phyloP scores from a whole-genome alignment of 2,888 invertebrate species.

The Erannis defoliaria region DNA sequence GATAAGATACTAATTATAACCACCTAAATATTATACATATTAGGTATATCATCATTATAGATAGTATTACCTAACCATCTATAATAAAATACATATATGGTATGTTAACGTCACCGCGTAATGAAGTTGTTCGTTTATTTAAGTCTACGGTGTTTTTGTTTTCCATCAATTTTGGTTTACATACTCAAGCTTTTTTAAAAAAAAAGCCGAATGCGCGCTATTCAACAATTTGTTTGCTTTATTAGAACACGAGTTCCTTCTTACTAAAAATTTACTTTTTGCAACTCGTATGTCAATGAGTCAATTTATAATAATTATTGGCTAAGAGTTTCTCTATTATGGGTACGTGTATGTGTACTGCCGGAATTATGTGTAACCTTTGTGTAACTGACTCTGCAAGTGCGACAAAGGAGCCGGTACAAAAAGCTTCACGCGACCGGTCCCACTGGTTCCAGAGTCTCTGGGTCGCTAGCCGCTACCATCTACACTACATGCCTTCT shows the following conservation, averaged over 20 bases:
- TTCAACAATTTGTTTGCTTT: not conserved
- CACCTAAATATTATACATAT: too few species aligned
- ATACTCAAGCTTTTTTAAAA: not conserved
- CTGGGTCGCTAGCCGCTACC: conserved; percentile 38
- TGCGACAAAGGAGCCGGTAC: conserved; percentile 48
- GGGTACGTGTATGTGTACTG: conserved; percentile 1
- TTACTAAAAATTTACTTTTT: not conserved
- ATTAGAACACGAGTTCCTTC: not conserved
- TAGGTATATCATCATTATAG: too few species aligned
- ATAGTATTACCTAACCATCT: not conserved
- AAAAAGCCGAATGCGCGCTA: not conserved
- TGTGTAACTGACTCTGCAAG: conserved; percentile 27
- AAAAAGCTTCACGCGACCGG: conserved; percentile 73
- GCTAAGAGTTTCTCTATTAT: not conserved
- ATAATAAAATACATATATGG: not conserved
- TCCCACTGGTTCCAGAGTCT: conserved; percentile 67
- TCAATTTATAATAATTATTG: conserved; percentile 30
- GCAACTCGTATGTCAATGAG: conserved; percentile 3
- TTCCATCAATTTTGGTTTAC: not conserved
- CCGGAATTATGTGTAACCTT: not conserved
- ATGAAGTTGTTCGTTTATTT: not conserved
- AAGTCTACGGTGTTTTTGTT: not conserved
- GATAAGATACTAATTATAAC: too few species aligned
- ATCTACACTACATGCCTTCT: conserved; percentile 44
- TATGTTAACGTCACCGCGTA: not conserved